Base-by-base conservation (phyloP, 1,140 invertebrate species). In the Doryteuthis pealeii region DNA sequence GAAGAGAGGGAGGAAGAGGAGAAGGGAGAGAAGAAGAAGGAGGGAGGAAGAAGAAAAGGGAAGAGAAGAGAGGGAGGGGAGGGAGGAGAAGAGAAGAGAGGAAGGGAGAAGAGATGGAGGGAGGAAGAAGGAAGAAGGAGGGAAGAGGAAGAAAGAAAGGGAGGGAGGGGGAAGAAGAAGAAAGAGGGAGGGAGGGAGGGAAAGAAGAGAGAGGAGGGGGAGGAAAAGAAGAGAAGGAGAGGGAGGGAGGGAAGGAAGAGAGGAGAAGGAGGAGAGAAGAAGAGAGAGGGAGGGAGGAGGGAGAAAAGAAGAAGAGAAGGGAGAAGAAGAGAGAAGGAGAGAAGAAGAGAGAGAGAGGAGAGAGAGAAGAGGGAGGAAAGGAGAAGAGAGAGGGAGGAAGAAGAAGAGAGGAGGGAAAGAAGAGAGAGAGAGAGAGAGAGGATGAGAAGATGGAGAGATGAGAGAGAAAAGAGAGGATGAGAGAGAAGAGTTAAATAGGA, bases 401-500 rank as follows among this genome's bases (percentile, higher is more conserved):
- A 18, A 18, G 8, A 18, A 10, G 18, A 10, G 18, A 49, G 18
- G 18, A 18, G 18, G 45, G 18, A 18, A 49, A 18, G 18, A 18
- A 49, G 45, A 49, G 45, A 49, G 45, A 49, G 45, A 49, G 45
- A 49, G 45, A 49, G 45, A 49, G 45, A 49, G 45, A n/a, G n/a
- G n/a, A n/a, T n/a, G n/a, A n/a, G n/a, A n/a, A n/a, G n/a, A n/a
- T n/a, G n/a, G n/a, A n/a, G n/a, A n/a, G n/a, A n/a, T n/a, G n/a
- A n/a, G n/a, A n/a, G n/a, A n/a, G n/a, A n/a, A n/a, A n/a, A n/a
- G n/a, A 49, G 45, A 49, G 45, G 18, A 18, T 10, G 45, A 49
- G 45, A 49, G 45, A 49, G 45, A 49, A 49, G 8, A 49, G 45
- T 8, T 10, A 49, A 18, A 49, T 8, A 49, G 8, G 45, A 49